A percentile compares a stretch with the other conserved stretches of the same genome.
Evolutionary conservation across 2,113 vertebrate genomes (phyloP).

Genomic region (Tringa solitaria): DNA sequence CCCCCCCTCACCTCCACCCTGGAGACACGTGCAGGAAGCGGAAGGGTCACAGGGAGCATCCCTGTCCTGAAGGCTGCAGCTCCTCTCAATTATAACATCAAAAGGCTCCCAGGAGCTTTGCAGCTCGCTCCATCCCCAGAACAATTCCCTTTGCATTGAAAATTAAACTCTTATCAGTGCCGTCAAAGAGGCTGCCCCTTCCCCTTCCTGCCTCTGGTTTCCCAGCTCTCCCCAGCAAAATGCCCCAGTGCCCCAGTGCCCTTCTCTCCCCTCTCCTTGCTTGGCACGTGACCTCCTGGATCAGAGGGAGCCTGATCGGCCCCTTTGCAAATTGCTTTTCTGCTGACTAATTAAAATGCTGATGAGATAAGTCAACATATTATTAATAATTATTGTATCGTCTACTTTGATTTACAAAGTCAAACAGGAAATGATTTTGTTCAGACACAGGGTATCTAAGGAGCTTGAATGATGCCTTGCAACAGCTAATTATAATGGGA

Average conservation of each 20-base stretch:
- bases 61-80: background rate
- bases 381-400: constrained; percentile 61
- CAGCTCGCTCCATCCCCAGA: background rate
- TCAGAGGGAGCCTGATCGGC: background rate
- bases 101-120: constrained; percentile 50
- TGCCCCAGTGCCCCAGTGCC: background rate
- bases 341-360: constrained; percentile 57
- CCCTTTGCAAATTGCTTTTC: constrained; percentile 55
- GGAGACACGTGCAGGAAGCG: constrained; percentile 22
- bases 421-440: constrained; percentile 39
- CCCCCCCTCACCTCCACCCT: background rate
- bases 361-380: constrained; percentile 67
- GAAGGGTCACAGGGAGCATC: constrained; percentile 37
- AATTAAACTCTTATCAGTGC: constrained; percentile 18
- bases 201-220: background rate
- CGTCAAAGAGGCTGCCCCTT: background rate
- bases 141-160: constrained; percentile 36
- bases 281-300: background rate
- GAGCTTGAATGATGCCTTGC: background rate
- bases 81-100: constrained; percentile 65
- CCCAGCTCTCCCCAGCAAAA: background rate
- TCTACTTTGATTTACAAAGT: constrained; percentile 61
- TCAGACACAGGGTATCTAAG: background rate
- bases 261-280: background rate
- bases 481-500: background rate